A percentile compares a stretch with the other conserved stretches of the same genome.
phyloP scores from a whole-genome alignment of 1,140 invertebrate genomes.

The Probaryconus sp. region DNA sequence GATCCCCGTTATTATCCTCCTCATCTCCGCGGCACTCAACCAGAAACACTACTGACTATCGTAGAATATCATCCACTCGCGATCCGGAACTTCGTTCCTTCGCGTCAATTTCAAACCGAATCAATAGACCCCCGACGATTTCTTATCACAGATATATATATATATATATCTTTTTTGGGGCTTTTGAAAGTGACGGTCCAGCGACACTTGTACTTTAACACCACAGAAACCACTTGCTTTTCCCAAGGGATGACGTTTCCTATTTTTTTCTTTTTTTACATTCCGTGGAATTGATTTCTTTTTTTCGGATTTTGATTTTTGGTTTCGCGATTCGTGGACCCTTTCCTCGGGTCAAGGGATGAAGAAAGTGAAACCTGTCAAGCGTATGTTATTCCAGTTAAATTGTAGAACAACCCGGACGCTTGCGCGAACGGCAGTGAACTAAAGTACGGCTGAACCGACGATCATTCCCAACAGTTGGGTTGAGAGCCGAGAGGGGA shows the following conservation, averaged over 20 bases:
- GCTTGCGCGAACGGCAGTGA: slow-evolving; percentile 72
- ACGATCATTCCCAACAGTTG: slow-evolving; percentile 67
- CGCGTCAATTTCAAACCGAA: background rate
- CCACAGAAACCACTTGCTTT: too few relatives aligned
- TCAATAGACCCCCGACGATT: slow-evolving; percentile 18
- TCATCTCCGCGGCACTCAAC: background rate
- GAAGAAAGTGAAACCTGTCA: slow-evolving; percentile 34
- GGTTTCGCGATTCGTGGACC: too few relatives aligned
- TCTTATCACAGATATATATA: slow-evolving; percentile 15
- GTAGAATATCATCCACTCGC: too few relatives aligned
- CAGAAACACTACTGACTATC: too few relatives aligned
- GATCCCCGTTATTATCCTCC: slow-evolving; percentile 1
- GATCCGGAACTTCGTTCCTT: too few relatives aligned
- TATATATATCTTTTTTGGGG: background rate
- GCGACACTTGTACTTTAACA: too few relatives aligned
- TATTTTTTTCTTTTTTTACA: too few relatives aligned
- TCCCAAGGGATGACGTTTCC: too few relatives aligned
- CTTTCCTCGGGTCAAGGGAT: too few relatives aligned
- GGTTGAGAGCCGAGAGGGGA: slow-evolving; percentile 47
- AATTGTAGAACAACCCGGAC: slow-evolving; percentile 61
- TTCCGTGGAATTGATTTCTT: background rate
- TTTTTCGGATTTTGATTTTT: slow-evolving; percentile 16
- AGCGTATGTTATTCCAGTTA: slow-evolving; percentile 11
- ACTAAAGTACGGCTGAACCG: slow-evolving; percentile 67
- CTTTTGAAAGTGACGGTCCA: background rate